Conservation (phyloP, 1,140 invertebrate genomes). For the Drosophila orosa region DNA sequence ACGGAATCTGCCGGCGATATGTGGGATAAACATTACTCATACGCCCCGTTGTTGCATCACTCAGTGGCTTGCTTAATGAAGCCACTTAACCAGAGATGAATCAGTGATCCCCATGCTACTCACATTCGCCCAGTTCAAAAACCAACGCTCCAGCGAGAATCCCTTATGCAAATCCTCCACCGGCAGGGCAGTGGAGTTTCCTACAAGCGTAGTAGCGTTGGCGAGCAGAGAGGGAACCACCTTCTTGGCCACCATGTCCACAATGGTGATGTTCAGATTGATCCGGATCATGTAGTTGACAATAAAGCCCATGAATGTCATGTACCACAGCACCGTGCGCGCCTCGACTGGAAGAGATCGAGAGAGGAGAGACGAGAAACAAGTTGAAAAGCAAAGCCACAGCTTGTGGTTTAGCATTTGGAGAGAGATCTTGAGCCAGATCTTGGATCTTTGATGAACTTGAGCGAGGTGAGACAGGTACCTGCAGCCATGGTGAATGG, state of each 20-base stretch:
- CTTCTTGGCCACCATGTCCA: constrained; percentile 89
- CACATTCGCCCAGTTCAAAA: constrained; percentile 72
- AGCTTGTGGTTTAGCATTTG: constrained; percentile 50
- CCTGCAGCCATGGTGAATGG: constrained; percentile 57
- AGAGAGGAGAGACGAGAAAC: not conserved
- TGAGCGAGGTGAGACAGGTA: constrained; percentile 36
- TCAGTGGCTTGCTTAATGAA: constrained; percentile 45
- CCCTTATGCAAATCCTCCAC: constrained; percentile 18
- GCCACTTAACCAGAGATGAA: constrained; percentile 37
- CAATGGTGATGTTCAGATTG: constrained; percentile 94
- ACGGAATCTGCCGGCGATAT: constrained; percentile 64
- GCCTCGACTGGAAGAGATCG: constrained; percentile 70
- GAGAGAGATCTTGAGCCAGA: constrained; percentile 64
- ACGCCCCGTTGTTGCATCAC: constrained; percentile 22
- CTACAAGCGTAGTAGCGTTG: constrained; percentile 25
- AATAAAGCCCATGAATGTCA: constrained; percentile 90
- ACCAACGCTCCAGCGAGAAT: constrained; percentile 67
- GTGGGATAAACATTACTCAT: constrained; percentile 3
- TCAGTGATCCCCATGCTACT: constrained; percentile 42
- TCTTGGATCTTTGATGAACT: constrained; percentile 44
- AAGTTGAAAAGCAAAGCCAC: constrained; percentile 47
- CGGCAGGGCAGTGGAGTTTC: constrained; percentile 19
- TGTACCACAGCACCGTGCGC: constrained; percentile 86
- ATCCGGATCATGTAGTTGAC: constrained; percentile 93
- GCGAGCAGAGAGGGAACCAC: constrained; percentile 38